Evolutionary conservation across 2,113 vertebrate genomes (phyloP).

Genomic region (Aplodontia rufa): DNA sequence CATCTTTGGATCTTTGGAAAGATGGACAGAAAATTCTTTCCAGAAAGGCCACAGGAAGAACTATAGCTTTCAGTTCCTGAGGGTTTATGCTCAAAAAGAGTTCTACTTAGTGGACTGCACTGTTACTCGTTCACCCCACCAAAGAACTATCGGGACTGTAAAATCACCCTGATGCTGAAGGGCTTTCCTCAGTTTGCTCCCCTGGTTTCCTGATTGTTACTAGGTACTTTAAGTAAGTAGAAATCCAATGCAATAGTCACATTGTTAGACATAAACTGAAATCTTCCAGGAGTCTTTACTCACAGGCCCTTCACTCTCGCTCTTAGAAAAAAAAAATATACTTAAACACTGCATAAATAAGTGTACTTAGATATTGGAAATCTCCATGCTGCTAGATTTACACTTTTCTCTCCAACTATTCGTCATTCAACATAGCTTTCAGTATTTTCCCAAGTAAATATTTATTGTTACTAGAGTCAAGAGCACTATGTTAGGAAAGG

Average conservation of each 20-base stretch:
- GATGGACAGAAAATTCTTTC: background rate
- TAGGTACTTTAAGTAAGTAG: background rate
- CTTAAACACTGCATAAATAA: too few species aligned
- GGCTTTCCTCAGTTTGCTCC: background rate
- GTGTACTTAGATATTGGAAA: background rate
- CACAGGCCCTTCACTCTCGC: background rate
- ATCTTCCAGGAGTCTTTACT: background rate
- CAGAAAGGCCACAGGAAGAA: background rate
- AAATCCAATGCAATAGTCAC: background rate
- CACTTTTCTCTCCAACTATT: background rate
- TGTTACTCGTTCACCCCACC: background rate
- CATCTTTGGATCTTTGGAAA: background rate
- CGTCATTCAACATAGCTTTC: background rate
- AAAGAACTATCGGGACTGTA: background rate
- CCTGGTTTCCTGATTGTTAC: background rate
- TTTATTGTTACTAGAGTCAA: background rate
- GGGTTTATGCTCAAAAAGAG: background rate
- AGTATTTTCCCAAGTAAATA: constrained; percentile 24
- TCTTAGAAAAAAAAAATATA: too few species aligned
- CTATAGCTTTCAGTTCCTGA: background rate
- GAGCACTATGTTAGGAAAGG: background rate
- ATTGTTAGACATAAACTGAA: background rate
- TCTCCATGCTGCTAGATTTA: background rate
- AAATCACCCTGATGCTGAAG: background rate
- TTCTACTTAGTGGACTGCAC: background rate